Evolutionary conservation across 2,797 vertebrate genomes (phyloP).

Genomic region (Lophotriccus pileatus): DNA sequence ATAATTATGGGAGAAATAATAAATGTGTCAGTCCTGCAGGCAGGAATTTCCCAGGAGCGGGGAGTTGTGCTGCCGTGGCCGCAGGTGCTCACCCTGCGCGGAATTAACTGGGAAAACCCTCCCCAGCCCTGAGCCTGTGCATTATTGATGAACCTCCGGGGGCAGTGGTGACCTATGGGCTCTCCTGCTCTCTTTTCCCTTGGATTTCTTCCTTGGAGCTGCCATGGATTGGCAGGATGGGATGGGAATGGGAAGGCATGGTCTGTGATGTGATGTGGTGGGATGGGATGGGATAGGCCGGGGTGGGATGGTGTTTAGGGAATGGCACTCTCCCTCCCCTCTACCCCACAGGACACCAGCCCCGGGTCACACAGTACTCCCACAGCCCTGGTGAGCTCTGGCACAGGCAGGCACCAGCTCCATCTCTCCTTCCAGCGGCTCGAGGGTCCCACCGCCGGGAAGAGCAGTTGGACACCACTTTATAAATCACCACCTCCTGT

Average conservation of each 20-base stretch:
- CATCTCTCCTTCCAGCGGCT: fast-evolving
- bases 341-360: background rate
- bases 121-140: constrained; percentile 6
- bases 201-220: background rate
- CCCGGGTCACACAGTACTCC: fast-evolving
- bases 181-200: constrained; percentile 22
- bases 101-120: constrained; percentile 62
- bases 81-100: background rate
- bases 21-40: constrained; percentile 71
- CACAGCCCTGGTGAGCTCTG: fast-evolving
- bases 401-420: fast-evolving
- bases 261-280: background rate
- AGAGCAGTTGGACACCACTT: constrained; percentile 6
- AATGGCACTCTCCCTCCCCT: background rate
- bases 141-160: constrained; percentile 71
- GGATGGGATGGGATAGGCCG: too few species aligned
- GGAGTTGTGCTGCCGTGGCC: background rate
- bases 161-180: constrained; percentile 49
- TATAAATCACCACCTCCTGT: constrained; percentile 59
- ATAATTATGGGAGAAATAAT: constrained; percentile 75
- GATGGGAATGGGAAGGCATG: background rate
- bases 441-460: background rate
- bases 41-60: constrained; percentile 65
- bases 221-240: fast-evolving
- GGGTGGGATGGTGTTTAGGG: background rate